Percentiles rank a stretch among this genome's conserved stretches.
These are phyloP conservation scores for Dasyprocta punctata DNA, from an alignment of 2,113 vertebrate genomes.

Conservation along the genomic window DNA sequence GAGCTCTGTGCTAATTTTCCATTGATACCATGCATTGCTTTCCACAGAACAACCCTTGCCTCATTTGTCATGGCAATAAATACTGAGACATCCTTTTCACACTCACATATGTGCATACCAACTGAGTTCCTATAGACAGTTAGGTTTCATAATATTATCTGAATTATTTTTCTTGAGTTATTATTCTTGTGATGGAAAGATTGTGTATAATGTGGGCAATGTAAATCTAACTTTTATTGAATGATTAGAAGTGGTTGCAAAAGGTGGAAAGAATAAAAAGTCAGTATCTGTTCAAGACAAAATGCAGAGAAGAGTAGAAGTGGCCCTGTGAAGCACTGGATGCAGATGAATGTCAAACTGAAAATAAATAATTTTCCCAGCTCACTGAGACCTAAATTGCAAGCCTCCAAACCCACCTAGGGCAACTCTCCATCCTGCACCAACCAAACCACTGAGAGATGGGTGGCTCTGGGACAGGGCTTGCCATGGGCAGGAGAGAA, in stretches of 20 bases:
- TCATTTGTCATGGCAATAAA: background rate
- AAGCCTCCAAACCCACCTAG: conserved; percentile 88
- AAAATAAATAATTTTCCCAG: conserved; percentile 72
- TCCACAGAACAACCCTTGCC: background rate
- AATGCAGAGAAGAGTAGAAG: background rate
- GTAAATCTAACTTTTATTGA: background rate
- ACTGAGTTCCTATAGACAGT: background rate
- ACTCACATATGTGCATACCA: background rate
- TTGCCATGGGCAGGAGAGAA: conserved; percentile 59
- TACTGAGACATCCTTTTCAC: background rate
- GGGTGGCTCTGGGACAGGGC: conserved; percentile 21
- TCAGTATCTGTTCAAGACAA: background rate
- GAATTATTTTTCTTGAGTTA: background rate
- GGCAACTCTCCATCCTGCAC: conserved; percentile 89
- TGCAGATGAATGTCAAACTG: background rate
- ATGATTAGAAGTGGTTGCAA: background rate
- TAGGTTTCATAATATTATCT: background rate
- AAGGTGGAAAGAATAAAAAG: background rate
- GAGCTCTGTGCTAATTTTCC: background rate
- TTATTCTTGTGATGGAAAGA: background rate
- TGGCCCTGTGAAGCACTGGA: background rate
- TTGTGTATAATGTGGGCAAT: background rate
- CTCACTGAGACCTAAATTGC: conserved; percentile 89
- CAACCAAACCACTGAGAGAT: conserved; percentile 74
- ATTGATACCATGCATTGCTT: background rate